Base-by-base conservation (phyloP, 2,888 invertebrate species). In the Campaea margaritaria region DNA sequence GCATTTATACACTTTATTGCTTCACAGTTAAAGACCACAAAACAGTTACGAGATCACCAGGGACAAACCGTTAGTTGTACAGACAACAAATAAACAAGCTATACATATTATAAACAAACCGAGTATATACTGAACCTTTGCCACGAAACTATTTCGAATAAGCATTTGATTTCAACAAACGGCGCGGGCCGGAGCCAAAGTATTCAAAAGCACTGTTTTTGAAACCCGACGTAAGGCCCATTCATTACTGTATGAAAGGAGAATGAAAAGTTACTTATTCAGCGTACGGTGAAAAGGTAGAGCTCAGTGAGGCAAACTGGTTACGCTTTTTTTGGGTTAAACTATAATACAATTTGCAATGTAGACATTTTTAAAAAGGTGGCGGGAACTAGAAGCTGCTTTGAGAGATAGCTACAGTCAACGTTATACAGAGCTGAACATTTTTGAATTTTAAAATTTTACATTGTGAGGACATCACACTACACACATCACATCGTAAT, bases 191-290 rank as follows among this genome's bases (percentile, higher is more conserved):
- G 53, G 27, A 11, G 12, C 13, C 11, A 45, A 56, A 59, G 58
- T 58, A 65, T 55, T 58, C 52, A 52, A 58, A 65, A 65, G 65
- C 51, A 65, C 56, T 52, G 36, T 39, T 55, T 63, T 44, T 42
- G n/a, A 62, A 58, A 47, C 39, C 27, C 43, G 28, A 58, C 48
- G 15, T 47, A 53, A 60, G 53, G 55, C 49, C 56, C 28, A 57
- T 57, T 55, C 54, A 61, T 61, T 57, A 56, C 64, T 68, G 61
- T 59, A 59, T 65, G 61, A 61, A 58, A 61, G 44, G 52, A 64
- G 59, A 63, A 59, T 65, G 64, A 64, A 64, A 67, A 60, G 67
- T 67, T 61, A 59, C 63, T 58, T 44, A 62, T 68, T 68, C 63
- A 65, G 50, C 28, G 34, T 41, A 54, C 41, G 51, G 34, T 62